Conservation (phyloP, 2,113 vertebrate species). For the Rhipidura dahli region DNA sequence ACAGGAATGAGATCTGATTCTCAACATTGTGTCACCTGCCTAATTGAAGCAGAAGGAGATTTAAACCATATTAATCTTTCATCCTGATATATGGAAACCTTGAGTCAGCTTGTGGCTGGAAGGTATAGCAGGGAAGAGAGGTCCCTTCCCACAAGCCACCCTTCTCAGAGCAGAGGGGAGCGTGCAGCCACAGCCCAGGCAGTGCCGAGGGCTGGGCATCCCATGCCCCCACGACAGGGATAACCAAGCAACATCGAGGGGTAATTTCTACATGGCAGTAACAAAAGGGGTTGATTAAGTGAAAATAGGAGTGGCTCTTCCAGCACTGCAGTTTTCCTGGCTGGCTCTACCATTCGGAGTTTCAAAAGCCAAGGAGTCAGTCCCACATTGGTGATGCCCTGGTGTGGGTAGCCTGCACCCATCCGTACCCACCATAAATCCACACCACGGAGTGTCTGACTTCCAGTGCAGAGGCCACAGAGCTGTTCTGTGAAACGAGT, state of each 20-base stretch:
- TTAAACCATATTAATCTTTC: background rate
- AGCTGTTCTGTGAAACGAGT: background rate
- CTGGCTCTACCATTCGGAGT: background rate
- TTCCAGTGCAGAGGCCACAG: background rate
- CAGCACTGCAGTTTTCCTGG: background rate
- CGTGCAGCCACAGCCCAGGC: background rate
- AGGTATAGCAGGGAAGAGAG: background rate
- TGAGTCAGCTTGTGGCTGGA: background rate
- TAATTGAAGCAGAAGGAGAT: conserved; percentile 19
- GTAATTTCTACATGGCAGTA: background rate
- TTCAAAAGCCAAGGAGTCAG: background rate
- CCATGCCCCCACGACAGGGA: fast-evolving
- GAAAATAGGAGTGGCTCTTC: background rate
- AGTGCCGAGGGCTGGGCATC: background rate
- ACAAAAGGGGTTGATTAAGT: background rate
- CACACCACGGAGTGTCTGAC: background rate
- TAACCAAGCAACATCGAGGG: fast-evolving
- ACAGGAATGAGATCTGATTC: background rate
- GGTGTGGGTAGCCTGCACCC: background rate
- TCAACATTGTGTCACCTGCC: background rate
- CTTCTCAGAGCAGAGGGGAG: background rate
- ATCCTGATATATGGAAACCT: background rate
- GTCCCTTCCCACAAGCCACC: background rate
- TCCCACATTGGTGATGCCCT: background rate
- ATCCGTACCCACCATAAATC: fast-evolving